Percentiles rank a stretch among this genome's conserved stretches.
Conservation (phyloP, 2,113 vertebrate genomes). For the Malaclemys terrapin region DNA sequence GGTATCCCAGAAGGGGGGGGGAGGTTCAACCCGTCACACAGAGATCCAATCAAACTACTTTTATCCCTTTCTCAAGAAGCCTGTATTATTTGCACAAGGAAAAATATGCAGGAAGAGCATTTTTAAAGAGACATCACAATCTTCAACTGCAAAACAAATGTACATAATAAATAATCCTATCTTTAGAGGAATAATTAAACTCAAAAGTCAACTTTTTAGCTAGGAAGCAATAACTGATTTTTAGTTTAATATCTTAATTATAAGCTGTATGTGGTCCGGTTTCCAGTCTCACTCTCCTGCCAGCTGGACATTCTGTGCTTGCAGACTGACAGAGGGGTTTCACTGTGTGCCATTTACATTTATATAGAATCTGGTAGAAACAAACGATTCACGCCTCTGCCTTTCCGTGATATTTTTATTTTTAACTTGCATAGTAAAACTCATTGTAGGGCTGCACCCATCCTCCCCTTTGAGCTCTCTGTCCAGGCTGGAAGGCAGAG, state of each 20-base stretch:
- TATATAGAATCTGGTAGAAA: not conserved
- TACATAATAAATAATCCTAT: not conserved
- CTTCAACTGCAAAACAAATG: not conserved
- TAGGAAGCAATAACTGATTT: not conserved
- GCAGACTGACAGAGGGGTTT: rapidly evolving
- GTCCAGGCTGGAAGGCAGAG: not conserved
- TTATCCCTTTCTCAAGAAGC: not conserved
- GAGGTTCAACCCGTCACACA: no score
- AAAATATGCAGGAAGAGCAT: not conserved
- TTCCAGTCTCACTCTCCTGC: rapidly evolving
- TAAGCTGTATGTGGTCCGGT: not conserved
- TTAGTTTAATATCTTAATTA: not conserved
- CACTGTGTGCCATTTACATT: rapidly evolving
- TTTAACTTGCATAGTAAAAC: not conserved
- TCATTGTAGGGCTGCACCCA: not conserved
- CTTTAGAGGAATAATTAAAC: not conserved
- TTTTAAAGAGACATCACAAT: not conserved
- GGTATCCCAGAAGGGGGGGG: no score
- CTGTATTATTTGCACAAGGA: not conserved
- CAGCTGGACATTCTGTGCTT: rapidly evolving
- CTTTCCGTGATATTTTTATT: not conserved
- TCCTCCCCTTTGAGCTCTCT: not conserved
- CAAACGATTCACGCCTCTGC: not conserved
- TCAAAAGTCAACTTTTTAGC: not conserved
- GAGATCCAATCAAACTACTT: not conserved